phyloP scores from a whole-genome alignment of 2,113 vertebrate species.

The Todiramphus saurophagus region DNA sequence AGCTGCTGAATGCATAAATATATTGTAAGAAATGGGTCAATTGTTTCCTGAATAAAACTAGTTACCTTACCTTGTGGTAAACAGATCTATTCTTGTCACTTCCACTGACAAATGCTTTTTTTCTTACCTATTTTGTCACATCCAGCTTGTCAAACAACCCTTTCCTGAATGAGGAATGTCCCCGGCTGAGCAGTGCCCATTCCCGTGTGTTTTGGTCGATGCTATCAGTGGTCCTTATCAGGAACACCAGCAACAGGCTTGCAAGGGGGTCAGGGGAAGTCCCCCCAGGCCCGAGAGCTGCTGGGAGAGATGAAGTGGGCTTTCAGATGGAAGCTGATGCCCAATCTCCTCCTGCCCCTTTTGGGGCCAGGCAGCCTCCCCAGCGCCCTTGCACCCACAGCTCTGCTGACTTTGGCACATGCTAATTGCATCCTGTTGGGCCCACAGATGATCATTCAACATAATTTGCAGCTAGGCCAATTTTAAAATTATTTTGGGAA shows the following conservation, averaged over 20 bases:
- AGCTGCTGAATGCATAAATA: neutral
- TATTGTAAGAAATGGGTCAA: accelerated
- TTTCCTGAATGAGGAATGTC: neutral
- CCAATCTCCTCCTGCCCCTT: neutral
- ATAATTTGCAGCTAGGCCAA: neutral
- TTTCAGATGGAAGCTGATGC: neutral
- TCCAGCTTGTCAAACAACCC: neutral
- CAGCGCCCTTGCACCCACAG: accelerated
- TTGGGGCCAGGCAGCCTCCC: neutral
- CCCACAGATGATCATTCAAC: neutral
- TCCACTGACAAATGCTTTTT: neutral
- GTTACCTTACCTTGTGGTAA: neutral
- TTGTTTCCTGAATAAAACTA: neutral
- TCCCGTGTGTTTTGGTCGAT: accelerated
- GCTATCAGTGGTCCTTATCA: too few species aligned
- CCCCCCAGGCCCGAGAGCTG: accelerated
- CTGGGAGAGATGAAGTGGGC: neutral
- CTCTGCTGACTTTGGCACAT: neutral
- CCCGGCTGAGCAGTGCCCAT: neutral
- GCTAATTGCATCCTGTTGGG: neutral
- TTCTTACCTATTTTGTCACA: neutral
- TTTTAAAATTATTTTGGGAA: neutral
- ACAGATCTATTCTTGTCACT: neutral
- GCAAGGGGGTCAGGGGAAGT: accelerated
- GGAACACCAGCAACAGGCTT: neutral